Conservation (phyloP, 2,797 vertebrate species). For the Limosa lapponica region DNA sequence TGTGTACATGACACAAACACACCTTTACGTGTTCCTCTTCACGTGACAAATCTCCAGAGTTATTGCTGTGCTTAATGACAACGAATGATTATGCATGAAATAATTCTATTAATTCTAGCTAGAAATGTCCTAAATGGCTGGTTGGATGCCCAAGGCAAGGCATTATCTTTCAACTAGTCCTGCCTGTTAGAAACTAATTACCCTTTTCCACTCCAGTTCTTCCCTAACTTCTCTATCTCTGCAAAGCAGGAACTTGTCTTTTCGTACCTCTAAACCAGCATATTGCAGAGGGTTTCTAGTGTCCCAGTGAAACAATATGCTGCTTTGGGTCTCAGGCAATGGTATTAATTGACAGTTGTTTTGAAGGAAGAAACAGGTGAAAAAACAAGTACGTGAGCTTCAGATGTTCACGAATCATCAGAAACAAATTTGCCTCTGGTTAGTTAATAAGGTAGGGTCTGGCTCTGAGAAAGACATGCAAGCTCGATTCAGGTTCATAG, state of each 20-base stretch:
- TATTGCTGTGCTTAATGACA: background rate
- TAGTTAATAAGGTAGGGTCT: background rate
- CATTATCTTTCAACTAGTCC: background rate
- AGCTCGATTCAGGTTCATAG: background rate
- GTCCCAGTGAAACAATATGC: background rate
- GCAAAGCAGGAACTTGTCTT: background rate
- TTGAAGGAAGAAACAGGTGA: constrained; percentile 3
- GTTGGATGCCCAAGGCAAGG: background rate
- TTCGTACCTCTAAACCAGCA: background rate
- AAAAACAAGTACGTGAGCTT: background rate
- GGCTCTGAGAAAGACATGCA: background rate
- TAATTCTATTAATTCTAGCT: background rate
- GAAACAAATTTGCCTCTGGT: constrained; percentile 1
- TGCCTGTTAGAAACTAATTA: background rate
- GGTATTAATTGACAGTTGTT: background rate
- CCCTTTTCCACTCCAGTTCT: background rate
- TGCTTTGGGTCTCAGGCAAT: background rate
- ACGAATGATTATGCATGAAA: background rate
- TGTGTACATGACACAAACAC: background rate
- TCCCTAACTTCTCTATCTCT: background rate
- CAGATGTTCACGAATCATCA: constrained; percentile 29
- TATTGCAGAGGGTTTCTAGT: background rate
- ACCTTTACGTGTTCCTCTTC: background rate
- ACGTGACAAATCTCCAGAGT: background rate
- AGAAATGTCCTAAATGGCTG: background rate